A percentile compares a stretch with the other conserved stretches of the same genome.
phyloP scores from a whole-genome alignment of 2,888 invertebrate genomes.

The Hemicrepidius hirtus region DNA sequence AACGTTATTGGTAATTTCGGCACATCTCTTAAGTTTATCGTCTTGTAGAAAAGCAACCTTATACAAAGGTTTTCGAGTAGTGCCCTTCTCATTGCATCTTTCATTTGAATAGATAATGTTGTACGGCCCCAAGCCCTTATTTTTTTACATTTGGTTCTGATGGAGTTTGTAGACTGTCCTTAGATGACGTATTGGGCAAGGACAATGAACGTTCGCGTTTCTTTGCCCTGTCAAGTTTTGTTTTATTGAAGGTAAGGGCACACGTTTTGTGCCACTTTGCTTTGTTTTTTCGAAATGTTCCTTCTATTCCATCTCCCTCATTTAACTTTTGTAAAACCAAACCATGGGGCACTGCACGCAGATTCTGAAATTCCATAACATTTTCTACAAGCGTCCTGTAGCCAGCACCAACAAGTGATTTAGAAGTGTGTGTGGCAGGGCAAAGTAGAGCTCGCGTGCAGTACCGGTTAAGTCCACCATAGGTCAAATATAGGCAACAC shows the following conservation, averaged over 20 bases:
- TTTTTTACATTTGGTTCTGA: conserved; percentile 5
- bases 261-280: background rate
- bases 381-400: conserved; percentile 12
- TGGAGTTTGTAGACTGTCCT: conserved; percentile 8
- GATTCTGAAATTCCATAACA: conserved; percentile 9
- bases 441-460: no score
- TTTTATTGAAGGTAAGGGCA: conserved; percentile 3
- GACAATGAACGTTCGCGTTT: conserved; percentile 24
- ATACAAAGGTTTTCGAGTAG: conserved; percentile 33
- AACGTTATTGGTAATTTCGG: no score
- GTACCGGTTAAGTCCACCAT: conserved; percentile 8
- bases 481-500: conserved; percentile 3
- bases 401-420: conserved; percentile 16
- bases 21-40: no score
- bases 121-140: conserved; percentile 6
- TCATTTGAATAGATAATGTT: conserved; percentile 24
- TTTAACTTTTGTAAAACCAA: conserved; percentile 14
- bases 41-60: conserved; percentile 17
- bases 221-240: background rate
- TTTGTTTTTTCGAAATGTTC: conserved; percentile 15
- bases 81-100: conserved; percentile 32
- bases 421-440: conserved; percentile 14
- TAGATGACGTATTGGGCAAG: background rate
- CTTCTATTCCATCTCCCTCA: conserved; percentile 17
- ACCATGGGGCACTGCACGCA: conserved; percentile 15